phyloP scores from a whole-genome alignment of 1,140 invertebrate species.

The Reticulitermes speratus region DNA sequence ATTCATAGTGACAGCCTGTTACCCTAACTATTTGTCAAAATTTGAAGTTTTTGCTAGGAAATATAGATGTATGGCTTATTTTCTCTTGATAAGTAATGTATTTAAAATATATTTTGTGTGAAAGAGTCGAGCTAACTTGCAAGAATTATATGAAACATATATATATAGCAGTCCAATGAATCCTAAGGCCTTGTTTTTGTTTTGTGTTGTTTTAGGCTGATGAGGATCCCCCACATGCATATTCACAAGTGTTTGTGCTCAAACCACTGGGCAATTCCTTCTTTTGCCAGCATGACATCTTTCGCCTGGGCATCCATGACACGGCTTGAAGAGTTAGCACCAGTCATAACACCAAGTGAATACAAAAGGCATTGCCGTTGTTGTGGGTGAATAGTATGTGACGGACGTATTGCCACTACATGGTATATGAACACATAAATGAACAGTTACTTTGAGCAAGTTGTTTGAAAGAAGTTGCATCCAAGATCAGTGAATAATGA shows the following conservation, averaged over 20 bases:
- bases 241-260: constrained; percentile 85
- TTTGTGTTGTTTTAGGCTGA: constrained; percentile 66
- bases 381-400: background rate
- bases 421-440: background rate
- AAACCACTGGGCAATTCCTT: constrained; percentile 81
- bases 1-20: no score
- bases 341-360: constrained; percentile 23
- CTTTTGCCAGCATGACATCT: constrained; percentile 91
- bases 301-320: constrained; percentile 87
- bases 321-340: constrained; percentile 55
- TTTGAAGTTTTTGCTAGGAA: no score
- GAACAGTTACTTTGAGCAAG: background rate
- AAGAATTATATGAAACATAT: no score
- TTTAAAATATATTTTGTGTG: no score
- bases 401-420: background rate
- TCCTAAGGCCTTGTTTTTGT: background rate
- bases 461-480: background rate
- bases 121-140: no score
- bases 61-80: no score
- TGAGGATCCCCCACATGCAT: constrained; percentile 89
- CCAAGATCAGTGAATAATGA: background rate
- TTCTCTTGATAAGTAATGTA: no score
- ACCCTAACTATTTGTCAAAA: no score
- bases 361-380: constrained; percentile 24
- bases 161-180: background rate